Percentiles rank a stretch among this genome's conserved stretches.
Evolutionary conservation across 1,140 invertebrate genomes (phyloP).

Genomic region (Eumeta japonica): DNA sequence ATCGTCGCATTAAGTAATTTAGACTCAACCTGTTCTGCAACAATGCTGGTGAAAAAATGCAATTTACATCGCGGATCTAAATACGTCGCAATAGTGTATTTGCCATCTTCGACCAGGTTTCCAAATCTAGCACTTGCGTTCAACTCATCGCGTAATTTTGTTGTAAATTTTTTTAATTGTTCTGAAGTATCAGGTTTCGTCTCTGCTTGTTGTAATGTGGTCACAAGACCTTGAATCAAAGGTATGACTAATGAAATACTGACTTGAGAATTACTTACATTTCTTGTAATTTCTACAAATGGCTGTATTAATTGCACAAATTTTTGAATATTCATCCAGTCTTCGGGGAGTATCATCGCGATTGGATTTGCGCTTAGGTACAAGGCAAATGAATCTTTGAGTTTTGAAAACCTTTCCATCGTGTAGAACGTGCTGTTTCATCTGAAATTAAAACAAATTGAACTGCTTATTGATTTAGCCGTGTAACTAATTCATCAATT

Average conservation of each 20-base stretch:
- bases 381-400: conserved; percentile 6
- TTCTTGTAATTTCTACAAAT: conserved; percentile 11
- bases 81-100: conserved; percentile 11
- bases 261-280: conserved; percentile 9
- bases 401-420: conserved; percentile 5
- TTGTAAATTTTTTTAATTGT: no score
- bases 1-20: conserved; percentile 6
- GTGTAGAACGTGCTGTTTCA: conserved; percentile 6
- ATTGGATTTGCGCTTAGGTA: no score
- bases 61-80: conserved; percentile 12
- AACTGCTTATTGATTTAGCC: no score
- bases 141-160: conserved; percentile 11
- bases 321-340: conserved; percentile 9
- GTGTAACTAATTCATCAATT: no score
- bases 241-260: conserved; percentile 13
- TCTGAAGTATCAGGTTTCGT: conserved; percentile 10
- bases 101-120: conserved; percentile 5
- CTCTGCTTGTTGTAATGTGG: conserved; percentile 11
- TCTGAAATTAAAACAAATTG: conserved; percentile 5
- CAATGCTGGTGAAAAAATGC: no score
- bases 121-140: conserved; percentile 13
- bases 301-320: conserved; percentile 10
- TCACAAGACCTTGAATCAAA: no score
- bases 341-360: conserved; percentile 8
- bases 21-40: conserved; percentile 7